phyloP scores from a whole-genome alignment of 2,888 invertebrate species.

The Stenodema calcarata region DNA sequence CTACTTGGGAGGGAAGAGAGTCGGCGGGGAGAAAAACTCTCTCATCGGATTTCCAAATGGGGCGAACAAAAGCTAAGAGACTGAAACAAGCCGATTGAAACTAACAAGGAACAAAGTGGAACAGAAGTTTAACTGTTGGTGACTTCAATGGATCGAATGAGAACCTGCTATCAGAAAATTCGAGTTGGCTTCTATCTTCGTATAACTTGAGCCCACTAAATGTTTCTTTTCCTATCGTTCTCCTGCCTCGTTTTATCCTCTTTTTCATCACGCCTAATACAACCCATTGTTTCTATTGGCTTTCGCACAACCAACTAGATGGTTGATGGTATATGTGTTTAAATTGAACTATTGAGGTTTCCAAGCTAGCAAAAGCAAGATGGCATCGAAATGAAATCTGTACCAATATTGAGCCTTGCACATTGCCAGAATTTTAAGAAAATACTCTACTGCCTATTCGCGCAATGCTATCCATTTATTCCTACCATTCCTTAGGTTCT shows the following conservation, averaged over 20 bases:
- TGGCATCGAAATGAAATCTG: too few relatives aligned
- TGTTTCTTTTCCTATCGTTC: neutral
- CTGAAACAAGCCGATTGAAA: slow-evolving; percentile 14
- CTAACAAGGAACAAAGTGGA: slow-evolving; percentile 13
- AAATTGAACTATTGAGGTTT: too few relatives aligned
- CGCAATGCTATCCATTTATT: too few relatives aligned
- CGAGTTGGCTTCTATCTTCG: slow-evolving; percentile 12
- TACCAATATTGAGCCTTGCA: too few relatives aligned
- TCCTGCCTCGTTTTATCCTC: neutral
- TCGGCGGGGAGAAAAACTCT: neutral
- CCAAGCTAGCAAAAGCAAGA: too few relatives aligned
- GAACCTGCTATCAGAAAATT: slow-evolving; percentile 18
- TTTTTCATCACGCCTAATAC: neutral
- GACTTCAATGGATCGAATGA: slow-evolving; percentile 18
- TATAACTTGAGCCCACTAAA: neutral
- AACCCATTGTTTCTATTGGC: too few relatives aligned
- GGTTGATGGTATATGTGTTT: too few relatives aligned
- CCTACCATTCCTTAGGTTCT: too few relatives aligned
- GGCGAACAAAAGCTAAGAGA: neutral
- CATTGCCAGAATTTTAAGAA: too few relatives aligned
- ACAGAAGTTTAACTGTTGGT: neutral
- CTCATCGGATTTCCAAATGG: neutral
- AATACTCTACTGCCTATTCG: too few relatives aligned
- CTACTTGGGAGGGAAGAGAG: neutral
- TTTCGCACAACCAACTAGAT: too few relatives aligned